Evolutionary conservation across 2,888 invertebrate species (phyloP).

Genomic region (Scaptomyza reducta): DNA sequence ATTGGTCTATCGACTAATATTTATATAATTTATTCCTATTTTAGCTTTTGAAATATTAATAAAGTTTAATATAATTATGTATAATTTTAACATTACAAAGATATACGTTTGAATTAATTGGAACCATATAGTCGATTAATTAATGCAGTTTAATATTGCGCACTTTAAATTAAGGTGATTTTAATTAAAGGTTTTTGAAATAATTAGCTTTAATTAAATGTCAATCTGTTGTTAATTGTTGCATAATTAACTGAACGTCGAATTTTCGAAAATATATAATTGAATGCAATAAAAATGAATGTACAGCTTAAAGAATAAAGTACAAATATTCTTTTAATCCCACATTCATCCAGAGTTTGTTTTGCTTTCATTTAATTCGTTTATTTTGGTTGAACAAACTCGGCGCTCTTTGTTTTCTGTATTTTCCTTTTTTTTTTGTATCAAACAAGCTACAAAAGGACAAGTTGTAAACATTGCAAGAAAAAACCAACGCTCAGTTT

Average conservation of each 20-base stretch:
- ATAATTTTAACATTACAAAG: neutral
- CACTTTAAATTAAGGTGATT: neutral
- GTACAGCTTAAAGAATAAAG: neutral
- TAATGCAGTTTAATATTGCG: neutral
- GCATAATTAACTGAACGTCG: neutral
- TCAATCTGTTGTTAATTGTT: neutral
- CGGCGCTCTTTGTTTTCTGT: neutral
- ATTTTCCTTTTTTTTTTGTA: neutral
- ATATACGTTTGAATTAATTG: conserved; percentile 3
- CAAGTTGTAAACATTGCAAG: neutral
- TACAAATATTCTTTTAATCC: neutral
- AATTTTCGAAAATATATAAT: neutral
- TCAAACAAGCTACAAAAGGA: conserved; percentile 4
- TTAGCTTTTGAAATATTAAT: neutral
- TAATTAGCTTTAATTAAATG: neutral
- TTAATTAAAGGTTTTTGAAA: neutral
- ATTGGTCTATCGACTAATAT: neutral
- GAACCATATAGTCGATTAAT: neutral
- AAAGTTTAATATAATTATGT: neutral
- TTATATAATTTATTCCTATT: neutral
- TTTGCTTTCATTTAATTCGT: neutral
- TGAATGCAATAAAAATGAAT: neutral
- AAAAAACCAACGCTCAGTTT: conserved; percentile 30
- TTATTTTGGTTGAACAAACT: conserved; percentile 33
- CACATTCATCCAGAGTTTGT: neutral